Evolutionary conservation across 2,797 vertebrate species (phyloP).

Genomic region (Gambusia yucatana): DNA sequence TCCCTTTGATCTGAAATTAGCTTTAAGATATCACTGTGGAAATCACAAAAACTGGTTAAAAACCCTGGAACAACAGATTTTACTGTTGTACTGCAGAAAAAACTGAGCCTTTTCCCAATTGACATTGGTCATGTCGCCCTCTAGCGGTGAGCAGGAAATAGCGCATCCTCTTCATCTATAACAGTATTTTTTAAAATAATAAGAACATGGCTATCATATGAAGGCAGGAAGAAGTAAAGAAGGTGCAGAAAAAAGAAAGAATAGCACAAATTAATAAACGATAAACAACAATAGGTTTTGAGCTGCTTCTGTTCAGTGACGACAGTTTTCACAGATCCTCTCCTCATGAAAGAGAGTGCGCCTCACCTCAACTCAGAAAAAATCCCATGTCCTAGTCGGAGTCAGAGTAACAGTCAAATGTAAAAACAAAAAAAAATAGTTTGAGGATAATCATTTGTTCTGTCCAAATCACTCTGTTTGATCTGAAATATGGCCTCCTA

Average conservation of each 20-base stretch:
- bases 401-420: constrained; percentile 22
- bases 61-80: constrained; percentile 6
- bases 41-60: neutral
- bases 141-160: constrained; percentile 36
- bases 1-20: neutral
- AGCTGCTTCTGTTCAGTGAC: constrained; percentile 31
- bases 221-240: constrained; percentile 1
- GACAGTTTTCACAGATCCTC: constrained; percentile 20
- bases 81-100: constrained; percentile 6
- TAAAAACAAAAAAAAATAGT: constrained; percentile 6
- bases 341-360: constrained; percentile 17
- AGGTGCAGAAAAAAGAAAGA: constrained; percentile 6
- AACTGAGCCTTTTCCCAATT: neutral
- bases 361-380: constrained; percentile 2
- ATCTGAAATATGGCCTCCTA: constrained; percentile 2
- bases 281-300: constrained; percentile 24
- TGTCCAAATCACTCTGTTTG: neutral
- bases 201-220: constrained; percentile 19
- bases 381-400: constrained; percentile 17
- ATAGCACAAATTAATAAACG: constrained; percentile 40
- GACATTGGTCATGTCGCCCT: constrained; percentile 43
- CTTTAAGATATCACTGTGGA: neutral
- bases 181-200: neutral
- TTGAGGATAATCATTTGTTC: constrained; percentile 20
- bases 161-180: neutral